Evolutionary conservation across 2,113 vertebrate species (phyloP), one percentile per base, ranked within the genome.

Genomic region (Pterophyllum scalare): DNA sequence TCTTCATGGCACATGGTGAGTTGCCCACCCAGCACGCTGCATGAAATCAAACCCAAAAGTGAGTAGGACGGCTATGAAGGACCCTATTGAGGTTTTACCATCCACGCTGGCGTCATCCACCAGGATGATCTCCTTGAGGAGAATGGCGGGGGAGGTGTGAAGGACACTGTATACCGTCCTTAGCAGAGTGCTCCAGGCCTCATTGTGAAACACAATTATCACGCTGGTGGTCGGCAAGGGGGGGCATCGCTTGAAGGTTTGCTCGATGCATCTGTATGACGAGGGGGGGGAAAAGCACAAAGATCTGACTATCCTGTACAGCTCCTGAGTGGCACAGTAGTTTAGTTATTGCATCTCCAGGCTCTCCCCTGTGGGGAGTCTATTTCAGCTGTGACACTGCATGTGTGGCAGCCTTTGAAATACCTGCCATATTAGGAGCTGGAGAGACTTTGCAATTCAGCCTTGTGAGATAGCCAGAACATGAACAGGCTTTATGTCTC

Each of bases 201-300:
- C 98, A 70, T 99, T 99, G 92, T 99, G 98, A 92, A 99, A 99
- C 90, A 99, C 98, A 59, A 99, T 99, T 89, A 99, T 97, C 92
- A 99, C 96, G 61, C 98, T 99, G 82, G 98, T 99, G 80, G 96
- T 99, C 78, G 96, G 97, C 89, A 99, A 84, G 1, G 97, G 91
- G 0, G 98, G 98, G 86, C 98, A 99, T 54, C 98, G 97, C 85
- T 96, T 97, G 94, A 99, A 99, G 82, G 97, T 98, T 86, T 99
- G 97, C 81, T 99, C 98, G 90, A 99, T 99, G 88, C 98, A 99
- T 95, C 98, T 99, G 92, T 85, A 86, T 17, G 5, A 60, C 60
- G 83, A 64, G 59, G 38, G 35, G 35, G 7, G 7, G 8, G 79
- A 59, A 64, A 56, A 83, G 72, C 76, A 93, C 89, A 92, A 93